phyloP scores from a whole-genome alignment of 1,140 invertebrate species.

The Cyclargus thomasi region DNA sequence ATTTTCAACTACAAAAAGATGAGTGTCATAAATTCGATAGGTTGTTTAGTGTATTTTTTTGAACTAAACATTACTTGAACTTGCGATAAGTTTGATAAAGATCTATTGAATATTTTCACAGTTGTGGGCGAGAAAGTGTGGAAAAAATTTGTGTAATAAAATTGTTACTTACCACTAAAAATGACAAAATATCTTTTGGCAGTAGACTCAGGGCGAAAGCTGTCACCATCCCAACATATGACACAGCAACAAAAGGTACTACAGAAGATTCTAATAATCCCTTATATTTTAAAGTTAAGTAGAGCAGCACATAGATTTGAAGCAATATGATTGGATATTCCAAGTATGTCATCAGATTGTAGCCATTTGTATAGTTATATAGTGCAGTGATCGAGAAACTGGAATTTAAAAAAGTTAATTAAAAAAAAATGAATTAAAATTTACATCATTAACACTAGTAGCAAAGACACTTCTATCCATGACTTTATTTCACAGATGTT shows the following conservation, averaged over 20 bases:
- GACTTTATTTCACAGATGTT: no score
- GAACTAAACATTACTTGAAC: no score
- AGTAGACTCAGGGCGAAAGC: slow-evolving; percentile 74
- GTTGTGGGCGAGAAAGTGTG: no score
- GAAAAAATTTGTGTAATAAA: not conserved
- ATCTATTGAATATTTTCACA: no score
- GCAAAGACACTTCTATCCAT: no score
- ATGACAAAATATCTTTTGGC: slow-evolving; percentile 75
- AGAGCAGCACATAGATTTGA: slow-evolving; percentile 81
- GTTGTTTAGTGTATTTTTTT: no score
- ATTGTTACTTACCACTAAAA: slow-evolving; percentile 77
- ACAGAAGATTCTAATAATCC: slow-evolving; percentile 40
- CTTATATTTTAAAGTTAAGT: slow-evolving; percentile 79
- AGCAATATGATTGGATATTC: slow-evolving; percentile 83
- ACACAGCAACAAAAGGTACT: slow-evolving; percentile 45
- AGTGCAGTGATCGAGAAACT: slow-evolving; percentile 82
- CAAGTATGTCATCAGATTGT: slow-evolving; percentile 81
- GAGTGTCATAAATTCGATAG: no score
- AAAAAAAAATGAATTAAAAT: not conserved
- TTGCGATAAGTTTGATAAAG: no score
- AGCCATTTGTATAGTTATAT: slow-evolving; percentile 82
- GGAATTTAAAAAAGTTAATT: slow-evolving; percentile 51
- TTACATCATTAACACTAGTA: not conserved
- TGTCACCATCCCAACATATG: slow-evolving; percentile 71
- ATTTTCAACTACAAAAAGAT: no score